A percentile compares a stretch with the other conserved stretches of the same genome.
Evolutionary conservation across 2,888 invertebrate species (phyloP).

Genomic region (Pseudococcus viburni): DNA sequence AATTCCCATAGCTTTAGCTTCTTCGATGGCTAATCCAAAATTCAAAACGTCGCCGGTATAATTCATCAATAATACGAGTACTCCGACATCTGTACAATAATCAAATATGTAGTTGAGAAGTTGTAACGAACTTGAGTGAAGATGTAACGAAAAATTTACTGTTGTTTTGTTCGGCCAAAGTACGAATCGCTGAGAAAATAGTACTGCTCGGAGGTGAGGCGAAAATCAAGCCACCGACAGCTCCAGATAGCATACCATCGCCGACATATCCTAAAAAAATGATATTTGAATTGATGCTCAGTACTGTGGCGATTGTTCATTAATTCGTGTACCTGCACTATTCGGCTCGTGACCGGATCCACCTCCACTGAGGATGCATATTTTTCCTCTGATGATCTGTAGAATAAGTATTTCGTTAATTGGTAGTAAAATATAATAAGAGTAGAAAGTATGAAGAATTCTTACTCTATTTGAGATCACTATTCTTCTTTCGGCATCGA

Average conservation of each 20-base stretch:
- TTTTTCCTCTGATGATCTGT: conserved; percentile 73
- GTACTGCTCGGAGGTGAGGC: conserved; percentile 82
- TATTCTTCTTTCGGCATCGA: conserved; percentile 66
- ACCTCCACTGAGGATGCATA: conserved; percentile 81
- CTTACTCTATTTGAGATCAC: conserved; percentile 66
- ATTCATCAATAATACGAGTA: conserved; percentile 82
- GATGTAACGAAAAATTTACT: conserved; percentile 72
- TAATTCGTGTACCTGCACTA: conserved; percentile 71
- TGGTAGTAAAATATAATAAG: neutral
- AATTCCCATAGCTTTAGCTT: conserved; percentile 77
- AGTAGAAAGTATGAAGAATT: neutral
- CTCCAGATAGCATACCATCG: conserved; percentile 83
- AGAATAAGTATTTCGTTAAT: conserved; percentile 27
- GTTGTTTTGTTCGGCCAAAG: conserved; percentile 75
- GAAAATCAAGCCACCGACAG: conserved; percentile 83
- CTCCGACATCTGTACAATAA: conserved; percentile 73
- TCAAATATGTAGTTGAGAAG: neutral
- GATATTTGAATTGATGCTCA: neutral
- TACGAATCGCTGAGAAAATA: conserved; percentile 78
- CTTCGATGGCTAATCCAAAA: conserved; percentile 86
- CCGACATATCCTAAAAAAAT: conserved; percentile 79
- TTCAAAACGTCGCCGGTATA: conserved; percentile 85
- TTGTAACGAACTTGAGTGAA: neutral
- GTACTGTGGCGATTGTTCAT: neutral
- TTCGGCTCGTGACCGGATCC: conserved; percentile 89